phyloP scores from a whole-genome alignment of 2,888 invertebrate genomes.

The Lomographa bimaculata region DNA sequence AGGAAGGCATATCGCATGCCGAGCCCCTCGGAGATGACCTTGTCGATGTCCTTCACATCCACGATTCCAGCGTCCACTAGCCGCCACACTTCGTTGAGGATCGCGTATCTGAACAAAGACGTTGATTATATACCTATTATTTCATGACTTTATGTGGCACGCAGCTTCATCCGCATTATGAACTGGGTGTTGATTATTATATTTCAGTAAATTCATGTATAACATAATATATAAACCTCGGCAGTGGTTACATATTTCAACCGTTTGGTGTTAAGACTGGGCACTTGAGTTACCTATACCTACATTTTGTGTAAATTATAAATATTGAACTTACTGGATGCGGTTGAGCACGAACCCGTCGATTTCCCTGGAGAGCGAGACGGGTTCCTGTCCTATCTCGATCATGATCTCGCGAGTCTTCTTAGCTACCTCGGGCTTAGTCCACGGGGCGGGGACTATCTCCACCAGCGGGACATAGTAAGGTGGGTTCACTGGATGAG shows the following conservation, averaged over 20 bases:
- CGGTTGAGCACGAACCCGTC: slow-evolving; percentile 97
- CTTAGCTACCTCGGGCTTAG: slow-evolving; percentile 88
- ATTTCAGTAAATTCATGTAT: no score
- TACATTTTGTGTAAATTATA: no score
- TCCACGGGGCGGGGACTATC: slow-evolving; percentile 97
- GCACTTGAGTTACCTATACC: no score
- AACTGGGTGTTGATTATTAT: no score
- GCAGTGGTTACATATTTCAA: no score
- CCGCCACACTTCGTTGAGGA: slow-evolving; percentile 96
- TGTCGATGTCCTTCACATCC: slow-evolving; percentile 94
- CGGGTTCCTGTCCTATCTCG: slow-evolving; percentile 96
- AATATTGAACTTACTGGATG: slow-evolving; percentile 94
- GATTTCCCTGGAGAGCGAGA: slow-evolving; percentile 92
- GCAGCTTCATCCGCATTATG: no score
- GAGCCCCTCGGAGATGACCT: slow-evolving; percentile 96
- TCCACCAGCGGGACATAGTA: slow-evolving; percentile 98
- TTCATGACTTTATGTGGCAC: no score
- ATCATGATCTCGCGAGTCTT: slow-evolving; percentile 90
- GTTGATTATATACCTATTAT: no score
- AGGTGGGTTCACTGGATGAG: slow-evolving; percentile 98
- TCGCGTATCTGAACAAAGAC: slow-evolving; percentile 89
- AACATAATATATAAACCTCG: no score
- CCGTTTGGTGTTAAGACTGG: no score
- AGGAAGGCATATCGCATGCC: slow-evolving; percentile 98
- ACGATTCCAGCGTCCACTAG: slow-evolving; percentile 93